Base-by-base conservation (phyloP, 2,113 vertebrate species). In the Junco hyemalis region DNA sequence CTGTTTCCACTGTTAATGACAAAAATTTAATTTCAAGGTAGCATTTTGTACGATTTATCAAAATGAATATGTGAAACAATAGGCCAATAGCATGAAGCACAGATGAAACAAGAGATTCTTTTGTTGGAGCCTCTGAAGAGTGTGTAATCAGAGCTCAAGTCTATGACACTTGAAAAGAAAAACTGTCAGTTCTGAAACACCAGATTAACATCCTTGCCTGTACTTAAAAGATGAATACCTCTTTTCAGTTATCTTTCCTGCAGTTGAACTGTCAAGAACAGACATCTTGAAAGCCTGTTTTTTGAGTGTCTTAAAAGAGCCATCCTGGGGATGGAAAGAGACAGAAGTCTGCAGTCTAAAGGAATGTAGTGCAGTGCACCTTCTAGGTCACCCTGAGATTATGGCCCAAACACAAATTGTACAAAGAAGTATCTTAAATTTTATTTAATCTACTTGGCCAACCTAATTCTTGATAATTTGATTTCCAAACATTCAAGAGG, bases 141-240 rank as follows among this genome's bases (percentile, higher is more conserved):
- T 71, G 35, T 94, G 92, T 95, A 96, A 95, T 95, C 91, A 95
- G 53, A 95, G 84, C 92, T 97, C 91, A 95, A 87, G 83, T 76
- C 91, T 95, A 14, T 96, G 95, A 93, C 91, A 97, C 81, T 90
- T 96, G 91, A 93, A 91, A 95, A 92, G 96, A 93, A 92, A 94
- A 95, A 81, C 91, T 96, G 96, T 93, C 95, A 95, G 79, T 86
- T 92, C 65, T 89, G 91, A 92, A 61, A 84, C 21, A 81, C 61
- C 66, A 92, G 95, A 95, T 95, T 94, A 96, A 87, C 86, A 95
- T 87, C 72, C 69, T 56, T 96, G 91, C 86, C 80, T 96, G 72
- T 93, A 78, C 76, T 92, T 93, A 89, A 51, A 90, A 77, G 96
- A 80, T 88, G 78, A 96, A 90, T 93, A 80, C 79, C 59, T 95